These are phyloP conservation scores for Leistus spinibarbis DNA, from an alignment of 2,888 invertebrate species.

Conservation along the genomic window DNA sequence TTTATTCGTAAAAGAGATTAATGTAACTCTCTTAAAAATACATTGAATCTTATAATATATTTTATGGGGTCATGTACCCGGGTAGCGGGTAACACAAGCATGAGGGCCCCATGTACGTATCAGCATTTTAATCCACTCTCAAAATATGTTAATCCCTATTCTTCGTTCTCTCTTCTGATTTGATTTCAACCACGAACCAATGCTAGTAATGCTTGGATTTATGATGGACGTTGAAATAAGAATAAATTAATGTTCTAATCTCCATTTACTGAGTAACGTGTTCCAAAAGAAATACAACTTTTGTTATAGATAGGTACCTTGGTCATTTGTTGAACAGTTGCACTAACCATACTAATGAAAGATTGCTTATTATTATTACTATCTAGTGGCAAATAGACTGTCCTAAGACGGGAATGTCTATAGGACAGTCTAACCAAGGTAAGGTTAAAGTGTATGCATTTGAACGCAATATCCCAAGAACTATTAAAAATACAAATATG, in stretches of 20 bases:
- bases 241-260: not conserved
- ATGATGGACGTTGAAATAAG: not conserved
- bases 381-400: no score
- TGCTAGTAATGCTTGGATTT: not conserved
- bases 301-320: not conserved
- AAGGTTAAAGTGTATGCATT: no score
- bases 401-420: no score
- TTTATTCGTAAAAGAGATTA: slow-evolving; percentile 11
- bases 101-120: not conserved
- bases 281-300: not conserved
- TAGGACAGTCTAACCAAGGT: no score
- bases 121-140: slow-evolving; percentile 25
- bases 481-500: no score
- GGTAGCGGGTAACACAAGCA: not conserved
- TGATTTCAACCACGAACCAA: slow-evolving; percentile 9
- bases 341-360: not conserved
- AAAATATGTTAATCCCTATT: slow-evolving; percentile 37
- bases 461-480: no score
- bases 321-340: no score
- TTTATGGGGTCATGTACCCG: slow-evolving; percentile 5
- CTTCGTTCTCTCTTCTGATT: slow-evolving; percentile 1
- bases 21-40: slow-evolving; percentile 1
- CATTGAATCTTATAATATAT: slow-evolving; percentile 8
- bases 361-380: not conserved
- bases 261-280: not conserved